Percentiles rank a stretch among this genome's conserved stretches.
These are phyloP conservation scores for Artibeus lituratus DNA, from an alignment of 2,797 vertebrate species.

Conservation along the genomic window DNA sequence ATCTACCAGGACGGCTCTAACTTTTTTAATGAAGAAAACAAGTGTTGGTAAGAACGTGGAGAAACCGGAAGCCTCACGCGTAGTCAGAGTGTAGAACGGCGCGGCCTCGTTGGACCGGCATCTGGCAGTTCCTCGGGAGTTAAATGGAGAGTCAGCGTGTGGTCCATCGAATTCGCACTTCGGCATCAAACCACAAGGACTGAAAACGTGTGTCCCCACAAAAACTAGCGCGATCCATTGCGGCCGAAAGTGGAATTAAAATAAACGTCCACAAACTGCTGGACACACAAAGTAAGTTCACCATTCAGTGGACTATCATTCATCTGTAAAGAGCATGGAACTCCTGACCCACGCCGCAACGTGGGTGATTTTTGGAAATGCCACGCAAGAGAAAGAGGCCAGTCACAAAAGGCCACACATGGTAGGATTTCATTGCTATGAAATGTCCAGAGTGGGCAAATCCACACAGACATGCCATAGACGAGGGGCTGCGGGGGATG, in stretches of 20 bases:
- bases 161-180: not conserved
- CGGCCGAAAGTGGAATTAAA: not conserved
- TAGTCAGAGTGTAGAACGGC: not conserved
- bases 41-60: not conserved
- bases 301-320: no score
- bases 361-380: not conserved
- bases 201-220: not conserved
- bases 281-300: no score
- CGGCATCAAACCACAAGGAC: not conserved
- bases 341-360: not conserved
- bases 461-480: fast-evolving
- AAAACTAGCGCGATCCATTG: not conserved
- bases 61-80: fast-evolving
- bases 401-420: not conserved
- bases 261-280: not conserved
- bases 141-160: not conserved
- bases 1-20: not conserved
- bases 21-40: not conserved
- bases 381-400: not conserved
- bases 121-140: not conserved
- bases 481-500: not conserved
- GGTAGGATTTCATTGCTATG: not conserved
- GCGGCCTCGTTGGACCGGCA: not conserved
- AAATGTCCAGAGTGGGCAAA: not conserved
- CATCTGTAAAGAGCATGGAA: not conserved